Conservation (phyloP, 2,888 invertebrate species). For the Saturnia pavonia region DNA sequence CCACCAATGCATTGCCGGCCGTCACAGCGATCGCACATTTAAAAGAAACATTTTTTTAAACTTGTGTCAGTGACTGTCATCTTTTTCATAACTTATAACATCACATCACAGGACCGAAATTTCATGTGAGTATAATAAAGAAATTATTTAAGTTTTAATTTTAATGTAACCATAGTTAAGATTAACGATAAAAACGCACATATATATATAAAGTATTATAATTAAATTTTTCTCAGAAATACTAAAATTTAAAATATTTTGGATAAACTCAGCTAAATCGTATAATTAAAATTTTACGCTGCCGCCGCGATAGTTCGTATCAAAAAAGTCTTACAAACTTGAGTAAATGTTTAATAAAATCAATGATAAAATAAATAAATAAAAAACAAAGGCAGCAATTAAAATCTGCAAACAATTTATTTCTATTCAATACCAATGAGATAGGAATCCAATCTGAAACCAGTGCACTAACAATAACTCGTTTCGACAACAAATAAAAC, state of each 20-base stretch:
- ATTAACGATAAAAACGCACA: neutral
- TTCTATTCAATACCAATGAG: slow-evolving; percentile 12
- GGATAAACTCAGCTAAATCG: neutral
- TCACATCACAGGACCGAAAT: slow-evolving; percentile 61
- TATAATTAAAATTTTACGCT: no score
- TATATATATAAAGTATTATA: neutral
- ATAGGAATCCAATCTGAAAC: slow-evolving; percentile 23
- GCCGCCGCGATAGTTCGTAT: no score
- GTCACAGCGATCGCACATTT: slow-evolving; percentile 67
- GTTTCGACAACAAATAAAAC: slow-evolving; percentile 40
- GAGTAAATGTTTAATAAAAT: neutral
- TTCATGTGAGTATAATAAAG: slow-evolving; percentile 61
- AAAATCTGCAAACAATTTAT: neutral
- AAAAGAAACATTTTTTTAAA: slow-evolving; percentile 52
- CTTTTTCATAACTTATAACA: slow-evolving; percentile 40
- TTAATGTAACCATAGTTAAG: neutral
- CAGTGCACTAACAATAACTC: slow-evolving; percentile 25
- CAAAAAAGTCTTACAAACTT: no score
- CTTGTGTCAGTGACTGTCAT: slow-evolving; percentile 65
- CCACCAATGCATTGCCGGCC: slow-evolving; percentile 73
- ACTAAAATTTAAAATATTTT: neutral
- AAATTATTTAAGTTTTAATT: neutral
- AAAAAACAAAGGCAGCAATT: no score
- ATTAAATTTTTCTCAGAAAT: neutral
- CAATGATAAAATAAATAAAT: neutral